phyloP scores from a whole-genome alignment of 92 coral and sea anemone genomes.

The Phenganax marumi region DNA sequence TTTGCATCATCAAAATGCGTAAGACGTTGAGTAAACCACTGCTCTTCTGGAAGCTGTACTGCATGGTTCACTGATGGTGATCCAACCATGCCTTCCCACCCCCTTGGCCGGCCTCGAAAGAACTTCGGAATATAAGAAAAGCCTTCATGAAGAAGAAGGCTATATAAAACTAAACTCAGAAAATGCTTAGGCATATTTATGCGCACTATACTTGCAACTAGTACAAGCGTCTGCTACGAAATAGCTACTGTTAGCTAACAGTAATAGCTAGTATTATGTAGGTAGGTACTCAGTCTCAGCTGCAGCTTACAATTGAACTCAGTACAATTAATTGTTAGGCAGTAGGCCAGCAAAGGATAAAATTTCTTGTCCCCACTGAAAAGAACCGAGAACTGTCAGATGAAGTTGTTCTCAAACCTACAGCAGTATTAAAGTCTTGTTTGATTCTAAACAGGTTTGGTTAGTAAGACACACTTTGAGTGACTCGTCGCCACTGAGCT shows the following conservation, averaged over 20 bases:
- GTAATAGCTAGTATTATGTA: no score
- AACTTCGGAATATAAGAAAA: constrained; percentile 57
- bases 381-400: no score
- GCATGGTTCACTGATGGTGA: constrained; percentile 61
- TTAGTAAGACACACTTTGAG: no score
- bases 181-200: not conserved
- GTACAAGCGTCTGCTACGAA: not conserved
- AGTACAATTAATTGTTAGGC: no score
- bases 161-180: not conserved
- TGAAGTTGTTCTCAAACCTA: no score
- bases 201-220: not conserved
- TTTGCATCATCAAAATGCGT: constrained; percentile 91
- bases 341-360: no score
- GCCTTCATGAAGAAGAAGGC: constrained; percentile 6
- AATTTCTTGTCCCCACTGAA: no score
- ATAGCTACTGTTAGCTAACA: not conserved
- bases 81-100: constrained; percentile 69
- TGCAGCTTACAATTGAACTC: no score
- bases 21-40: constrained; percentile 90
- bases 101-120: constrained; percentile 83
- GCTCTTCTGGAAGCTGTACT: constrained; percentile 65
- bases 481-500: no score
- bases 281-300: no score
- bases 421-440: no score
- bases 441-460: no score